Evolutionary conservation across 2,113 vertebrate species (phyloP).

Genomic region (Catharus minimus): DNA sequence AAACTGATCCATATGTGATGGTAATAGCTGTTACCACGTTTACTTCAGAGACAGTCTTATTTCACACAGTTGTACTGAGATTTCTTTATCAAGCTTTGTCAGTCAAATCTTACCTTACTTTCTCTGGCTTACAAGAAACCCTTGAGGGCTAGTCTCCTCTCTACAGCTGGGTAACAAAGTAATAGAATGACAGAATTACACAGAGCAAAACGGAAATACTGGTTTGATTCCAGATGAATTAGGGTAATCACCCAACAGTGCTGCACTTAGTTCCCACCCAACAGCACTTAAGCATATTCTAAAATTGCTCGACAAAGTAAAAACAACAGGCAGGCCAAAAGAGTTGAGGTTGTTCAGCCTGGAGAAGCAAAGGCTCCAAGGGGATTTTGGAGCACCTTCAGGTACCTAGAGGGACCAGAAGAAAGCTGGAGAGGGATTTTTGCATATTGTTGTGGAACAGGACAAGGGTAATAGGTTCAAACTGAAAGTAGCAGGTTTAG

Average conservation of each 20-base stretch:
- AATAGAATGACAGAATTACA: neutral
- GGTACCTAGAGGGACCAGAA: neutral
- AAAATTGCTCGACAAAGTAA: neutral
- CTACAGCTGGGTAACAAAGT: neutral
- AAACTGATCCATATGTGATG: neutral
- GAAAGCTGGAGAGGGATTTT: neutral
- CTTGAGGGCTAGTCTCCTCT: neutral
- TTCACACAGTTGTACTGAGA: neutral
- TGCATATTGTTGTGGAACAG: neutral
- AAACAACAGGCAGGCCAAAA: neutral
- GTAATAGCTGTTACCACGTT: neutral
- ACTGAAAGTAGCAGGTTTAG: neutral
- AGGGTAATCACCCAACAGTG: neutral
- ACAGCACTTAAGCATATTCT: neutral
- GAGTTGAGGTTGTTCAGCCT: neutral
- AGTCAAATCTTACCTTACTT: neutral
- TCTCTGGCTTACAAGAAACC: neutral
- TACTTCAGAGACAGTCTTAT: neutral
- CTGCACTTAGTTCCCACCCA: neutral
- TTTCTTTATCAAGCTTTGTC: neutral
- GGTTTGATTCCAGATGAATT: neutral
- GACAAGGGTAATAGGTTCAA: neutral
- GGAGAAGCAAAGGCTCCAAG: neutral
- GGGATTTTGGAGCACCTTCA: neutral
- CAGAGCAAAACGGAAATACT: neutral